Evolutionary conservation across 1,140 invertebrate genomes (phyloP).

Genomic region (Protaetia brevitarsis): DNA sequence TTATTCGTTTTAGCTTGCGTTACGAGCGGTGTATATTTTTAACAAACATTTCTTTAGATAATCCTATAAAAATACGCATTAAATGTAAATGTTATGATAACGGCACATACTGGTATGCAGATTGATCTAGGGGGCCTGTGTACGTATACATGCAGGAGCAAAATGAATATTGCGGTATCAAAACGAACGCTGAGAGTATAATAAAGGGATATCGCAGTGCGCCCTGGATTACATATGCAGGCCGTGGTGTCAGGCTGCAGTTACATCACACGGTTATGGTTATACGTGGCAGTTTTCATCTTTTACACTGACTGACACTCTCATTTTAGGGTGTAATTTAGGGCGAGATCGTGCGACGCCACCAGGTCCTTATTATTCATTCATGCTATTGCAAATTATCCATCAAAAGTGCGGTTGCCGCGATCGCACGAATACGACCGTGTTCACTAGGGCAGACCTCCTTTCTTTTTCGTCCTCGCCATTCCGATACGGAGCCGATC

Average conservation of each 20-base stretch:
- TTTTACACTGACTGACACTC: conserved; percentile 30
- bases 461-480: not conserved
- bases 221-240: conserved; percentile 22
- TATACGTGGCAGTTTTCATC: conserved; percentile 32
- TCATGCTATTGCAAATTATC: conserved; percentile 44
- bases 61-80: conserved; percentile 21
- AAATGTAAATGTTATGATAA: conserved; percentile 22
- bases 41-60: not conserved
- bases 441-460: not conserved
- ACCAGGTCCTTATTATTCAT: conserved; percentile 39
- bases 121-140: conserved; percentile 14
- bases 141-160: conserved; percentile 1
- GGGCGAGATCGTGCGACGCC: conserved; percentile 25
- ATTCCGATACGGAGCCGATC: not conserved
- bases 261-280: conserved; percentile 30
- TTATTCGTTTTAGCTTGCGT: too few relatives aligned
- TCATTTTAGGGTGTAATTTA: conserved; percentile 32
- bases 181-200: conserved; percentile 22
- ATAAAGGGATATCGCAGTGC: conserved; percentile 23
- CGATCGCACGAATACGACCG: not conserved
- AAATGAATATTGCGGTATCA: conserved; percentile 17
- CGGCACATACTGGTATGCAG: conserved; percentile 10
- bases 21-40: not conserved
- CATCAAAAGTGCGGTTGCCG: conserved; percentile 29
- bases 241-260: conserved; percentile 25